Conservation (phyloP, 1,140 invertebrate genomes). For the Drosophila ercepeae region DNA sequence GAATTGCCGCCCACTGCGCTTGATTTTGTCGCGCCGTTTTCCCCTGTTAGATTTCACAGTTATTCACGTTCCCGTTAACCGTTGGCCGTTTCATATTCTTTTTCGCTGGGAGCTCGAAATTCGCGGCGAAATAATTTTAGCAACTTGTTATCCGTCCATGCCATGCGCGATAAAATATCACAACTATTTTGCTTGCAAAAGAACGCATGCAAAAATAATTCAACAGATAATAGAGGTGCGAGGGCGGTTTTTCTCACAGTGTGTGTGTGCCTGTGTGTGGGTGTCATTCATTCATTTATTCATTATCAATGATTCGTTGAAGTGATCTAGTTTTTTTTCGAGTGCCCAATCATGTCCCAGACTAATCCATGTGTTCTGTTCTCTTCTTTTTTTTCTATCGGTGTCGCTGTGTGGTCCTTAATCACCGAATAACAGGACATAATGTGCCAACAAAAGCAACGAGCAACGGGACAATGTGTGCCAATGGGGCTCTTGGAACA, state of each 20-base stretch:
- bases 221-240: constrained; percentile 81
- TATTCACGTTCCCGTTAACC: not conserved
- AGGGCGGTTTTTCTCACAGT: constrained; percentile 7
- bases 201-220: constrained; percentile 83
- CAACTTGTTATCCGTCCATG: constrained; percentile 83
- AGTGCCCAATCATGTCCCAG: not conserved
- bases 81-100: constrained; percentile 21
- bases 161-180: constrained; percentile 84
- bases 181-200: constrained; percentile 84
- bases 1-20: constrained; percentile 43
- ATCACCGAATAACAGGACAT: constrained; percentile 66
- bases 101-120: constrained; percentile 72
- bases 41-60: constrained; percentile 15
- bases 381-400: constrained; percentile 11
- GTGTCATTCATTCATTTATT: constrained; percentile 13
- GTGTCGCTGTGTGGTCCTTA: constrained; percentile 20
- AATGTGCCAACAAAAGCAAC: constrained; percentile 84
- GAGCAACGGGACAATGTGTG: constrained; percentile 82
- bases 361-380: constrained; percentile 33
- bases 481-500: constrained; percentile 83
- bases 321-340: constrained; percentile 25
- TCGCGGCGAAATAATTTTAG: constrained; percentile 82
- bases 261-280: constrained; percentile 7
- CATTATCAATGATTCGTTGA: constrained; percentile 8
- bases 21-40: constrained; percentile 8